Base-by-base conservation (phyloP, 2,797 vertebrate genomes). In the Lindbergichthys nudifrons region DNA sequence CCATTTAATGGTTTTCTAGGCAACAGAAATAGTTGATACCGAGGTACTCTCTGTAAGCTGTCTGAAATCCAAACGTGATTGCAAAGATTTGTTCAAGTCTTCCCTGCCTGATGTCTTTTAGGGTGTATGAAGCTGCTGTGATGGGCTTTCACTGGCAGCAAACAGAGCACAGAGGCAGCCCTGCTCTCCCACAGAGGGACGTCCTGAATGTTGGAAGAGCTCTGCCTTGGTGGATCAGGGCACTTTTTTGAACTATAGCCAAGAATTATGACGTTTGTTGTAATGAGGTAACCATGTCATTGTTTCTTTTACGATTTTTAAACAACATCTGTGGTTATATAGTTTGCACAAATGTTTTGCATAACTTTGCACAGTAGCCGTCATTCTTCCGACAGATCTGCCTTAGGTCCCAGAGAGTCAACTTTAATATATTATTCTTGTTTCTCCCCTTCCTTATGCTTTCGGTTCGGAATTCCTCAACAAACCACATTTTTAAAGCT, bases 171-270 rank as follows among this genome's bases (percentile, higher is more conserved):
- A 75, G 62, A 84, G 68, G 75, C 68, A 50, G 59, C 19, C 53
- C 52, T 72, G 23, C 16, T 60, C 63, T 81, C 64, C 63, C 60
- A 19, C 26, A 42, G 51, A 7, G 73, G 62, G 54, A 39, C n/a
- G 54, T 67, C 61, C 74, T 80, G 70, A 83, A 86, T 84, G 59
- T 85, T 81, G 87, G 65, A 90, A 77, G 65, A 86, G 73, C 62
- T 3, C 57, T 58, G 67, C 39, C 73, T 48, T 13, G 52, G 39
- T 39, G 32, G 48, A 52, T 47, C 14, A 18, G 51, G 57, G 74
- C 21, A 43, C 26, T 36, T 43, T 64, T 64, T 23, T 48, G 41
- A 53, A 75, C 65, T 61, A 43, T 5, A 48, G 16, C 43, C 12
- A 48, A 51, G 19, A 67, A 54, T 70, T 52, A 83, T 58, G 61